Evolutionary conservation across 2,797 vertebrate species (phyloP).

Genomic region (Coregonus sp.): DNA sequence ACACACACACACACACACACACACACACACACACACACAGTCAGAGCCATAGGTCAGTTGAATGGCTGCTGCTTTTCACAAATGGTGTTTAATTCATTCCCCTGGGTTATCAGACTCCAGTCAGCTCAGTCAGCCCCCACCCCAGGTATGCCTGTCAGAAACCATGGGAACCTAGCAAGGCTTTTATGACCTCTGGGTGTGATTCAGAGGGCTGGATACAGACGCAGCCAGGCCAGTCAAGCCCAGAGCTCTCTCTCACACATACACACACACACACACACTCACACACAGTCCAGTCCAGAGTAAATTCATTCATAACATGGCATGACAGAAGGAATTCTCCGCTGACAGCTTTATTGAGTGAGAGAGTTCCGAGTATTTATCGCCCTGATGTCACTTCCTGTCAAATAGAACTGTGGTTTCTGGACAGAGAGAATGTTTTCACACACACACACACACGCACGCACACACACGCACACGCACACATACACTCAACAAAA

Average conservation of each 20-base stretch:
- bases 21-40: constrained; percentile 11
- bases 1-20: not conserved
- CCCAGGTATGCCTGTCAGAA: constrained; percentile 64
- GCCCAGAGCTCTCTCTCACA: not conserved
- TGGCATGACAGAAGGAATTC: constrained; percentile 67
- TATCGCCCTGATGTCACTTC: constrained; percentile 66
- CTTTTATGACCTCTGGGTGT: constrained; percentile 49
- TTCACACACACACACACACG: not conserved
- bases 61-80: constrained; percentile 43
- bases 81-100: constrained; percentile 50
- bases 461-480: too few species aligned
- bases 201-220: constrained; percentile 33
- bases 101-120: constrained; percentile 51
- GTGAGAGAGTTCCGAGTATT: constrained; percentile 60
- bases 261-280: constrained; percentile 7
- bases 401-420: constrained; percentile 58
- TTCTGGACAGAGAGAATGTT: constrained; percentile 36
- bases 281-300: constrained; percentile 33
- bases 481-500: constrained; percentile 19
- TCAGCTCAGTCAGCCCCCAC: constrained; percentile 37
- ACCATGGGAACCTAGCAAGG: constrained; percentile 65
- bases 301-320: constrained; percentile 65
- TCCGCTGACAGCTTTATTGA: constrained; percentile 70
- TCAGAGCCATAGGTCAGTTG: constrained; percentile 34
- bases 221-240: constrained; percentile 7